A percentile compares a stretch with the other conserved stretches of the same genome.
phyloP scores from a whole-genome alignment of 1,140 invertebrate species.

The Drosophila yakuba region DNA sequence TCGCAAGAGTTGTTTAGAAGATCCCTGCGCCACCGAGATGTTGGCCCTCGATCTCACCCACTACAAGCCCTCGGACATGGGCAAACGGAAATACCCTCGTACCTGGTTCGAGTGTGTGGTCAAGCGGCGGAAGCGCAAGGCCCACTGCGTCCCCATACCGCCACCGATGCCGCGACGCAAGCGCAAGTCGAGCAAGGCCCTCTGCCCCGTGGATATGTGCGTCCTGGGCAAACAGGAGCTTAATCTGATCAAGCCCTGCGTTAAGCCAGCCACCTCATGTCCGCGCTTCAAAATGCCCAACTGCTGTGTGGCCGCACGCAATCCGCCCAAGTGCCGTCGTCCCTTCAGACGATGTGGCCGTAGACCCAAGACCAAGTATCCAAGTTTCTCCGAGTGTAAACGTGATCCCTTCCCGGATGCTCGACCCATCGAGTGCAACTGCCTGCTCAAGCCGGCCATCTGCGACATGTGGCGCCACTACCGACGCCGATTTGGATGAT shows the following conservation, averaged over 20 bases:
- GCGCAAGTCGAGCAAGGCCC: background rate
- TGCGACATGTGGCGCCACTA: conserved; percentile 49
- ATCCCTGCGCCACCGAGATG: conserved; percentile 30
- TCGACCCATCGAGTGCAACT: conserved; percentile 51
- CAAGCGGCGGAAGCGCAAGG: conserved; percentile 33
- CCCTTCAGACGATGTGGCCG: conserved; percentile 17
- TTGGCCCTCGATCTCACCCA: conserved; percentile 15
- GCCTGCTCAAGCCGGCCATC: conserved; percentile 50
- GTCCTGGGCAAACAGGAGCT: background rate
- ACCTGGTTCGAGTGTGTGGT: conserved; percentile 58
- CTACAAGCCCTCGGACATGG: conserved; percentile 45
- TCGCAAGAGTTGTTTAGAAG: conserved; percentile 16
- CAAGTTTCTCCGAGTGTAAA: conserved; percentile 57
- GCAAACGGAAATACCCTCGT: conserved; percentile 37
- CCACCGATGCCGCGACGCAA: conserved; percentile 6
- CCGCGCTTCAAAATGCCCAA: conserved; percentile 22
- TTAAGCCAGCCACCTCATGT: background rate
- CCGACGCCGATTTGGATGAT: background rate
- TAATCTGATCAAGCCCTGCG: background rate
- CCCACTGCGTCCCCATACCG: conserved; percentile 12
- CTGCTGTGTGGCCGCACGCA: conserved; percentile 17
- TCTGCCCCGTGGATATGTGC: background rate
- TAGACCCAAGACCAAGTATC: conserved; percentile 60
- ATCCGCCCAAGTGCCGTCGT: background rate
- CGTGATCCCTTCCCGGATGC: conserved; percentile 40